phyloP scores from a whole-genome alignment of 2,797 vertebrate genomes.

The Lycodopsis pacificus region DNA sequence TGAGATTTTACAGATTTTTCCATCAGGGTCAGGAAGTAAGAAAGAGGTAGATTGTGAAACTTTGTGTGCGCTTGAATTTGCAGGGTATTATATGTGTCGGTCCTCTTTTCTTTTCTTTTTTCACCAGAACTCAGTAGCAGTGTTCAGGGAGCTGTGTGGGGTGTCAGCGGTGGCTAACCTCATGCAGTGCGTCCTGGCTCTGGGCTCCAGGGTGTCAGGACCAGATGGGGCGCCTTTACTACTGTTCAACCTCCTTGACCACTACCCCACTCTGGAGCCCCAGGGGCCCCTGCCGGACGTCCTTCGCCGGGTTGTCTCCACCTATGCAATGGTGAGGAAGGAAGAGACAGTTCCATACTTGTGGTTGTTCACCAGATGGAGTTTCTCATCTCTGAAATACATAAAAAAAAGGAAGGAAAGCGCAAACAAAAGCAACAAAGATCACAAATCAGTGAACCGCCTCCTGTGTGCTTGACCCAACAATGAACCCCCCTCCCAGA shows the following conservation, averaged over 20 bases:
- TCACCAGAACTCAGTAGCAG: constrained; percentile 88
- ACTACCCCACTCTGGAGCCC: constrained; percentile 91
- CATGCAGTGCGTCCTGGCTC: constrained; percentile 94
- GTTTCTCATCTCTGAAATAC: constrained; percentile 26
- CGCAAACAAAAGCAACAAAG: constrained; percentile 39
- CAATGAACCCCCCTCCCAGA: constrained; percentile 27
- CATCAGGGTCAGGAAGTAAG: background rate
- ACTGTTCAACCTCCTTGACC: constrained; percentile 90
- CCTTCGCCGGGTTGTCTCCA: constrained; percentile 90
- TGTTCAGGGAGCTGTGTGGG: constrained; percentile 95
- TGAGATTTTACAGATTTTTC: constrained; percentile 2
- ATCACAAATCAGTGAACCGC: constrained; percentile 19
- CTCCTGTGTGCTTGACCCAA: constrained; percentile 43
- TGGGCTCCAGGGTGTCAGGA: constrained; percentile 89
- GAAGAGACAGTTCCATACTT: constrained; percentile 14
- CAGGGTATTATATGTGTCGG: background rate
- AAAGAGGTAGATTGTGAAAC: constrained; percentile 3
- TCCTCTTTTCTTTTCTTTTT: background rate
- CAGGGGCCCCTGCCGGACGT: constrained; percentile 95
- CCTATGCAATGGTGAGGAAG: constrained; percentile 90
- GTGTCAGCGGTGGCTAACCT: constrained; percentile 94
- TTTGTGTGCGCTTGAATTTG: constrained; percentile 8
- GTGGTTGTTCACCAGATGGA: background rate
- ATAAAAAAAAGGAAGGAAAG: constrained; percentile 46
- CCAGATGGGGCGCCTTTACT: constrained; percentile 89